Conservation (phyloP, 1,140 invertebrate genomes). For the Lineus longissimus region DNA sequence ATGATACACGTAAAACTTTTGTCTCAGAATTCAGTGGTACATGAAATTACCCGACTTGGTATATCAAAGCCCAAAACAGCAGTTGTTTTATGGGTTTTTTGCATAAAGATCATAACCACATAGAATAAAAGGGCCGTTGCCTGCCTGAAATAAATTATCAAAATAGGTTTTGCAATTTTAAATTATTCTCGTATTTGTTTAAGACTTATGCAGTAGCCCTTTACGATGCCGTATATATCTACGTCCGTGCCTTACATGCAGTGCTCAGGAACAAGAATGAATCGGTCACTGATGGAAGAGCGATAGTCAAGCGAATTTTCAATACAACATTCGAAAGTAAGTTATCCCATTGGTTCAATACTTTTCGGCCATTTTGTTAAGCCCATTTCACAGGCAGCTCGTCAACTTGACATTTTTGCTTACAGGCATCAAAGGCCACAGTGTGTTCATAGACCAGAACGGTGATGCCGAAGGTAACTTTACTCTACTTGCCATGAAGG, state of each 20-base stretch:
- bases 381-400: too few relatives aligned
- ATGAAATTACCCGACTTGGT: too few relatives aligned
- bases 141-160: too few relatives aligned
- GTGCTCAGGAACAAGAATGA: not conserved
- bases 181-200: conserved; percentile 11
- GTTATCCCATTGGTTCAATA: not conserved
- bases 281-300: not conserved
- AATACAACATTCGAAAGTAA: not conserved
- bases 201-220: conserved; percentile 8
- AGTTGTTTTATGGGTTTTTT: too few relatives aligned
- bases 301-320: not conserved
- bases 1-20: too few relatives aligned
- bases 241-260: not conserved
- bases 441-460: conserved; percentile 82
- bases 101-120: too few relatives aligned
- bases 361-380: not conserved
- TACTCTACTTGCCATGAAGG: conserved; percentile 75
- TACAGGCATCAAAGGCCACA: conserved; percentile 85
- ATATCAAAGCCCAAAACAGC: too few relatives aligned
- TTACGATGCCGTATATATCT: conserved; percentile 2
- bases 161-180: too few relatives aligned
- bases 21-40: too few relatives aligned
- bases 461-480: conserved; percentile 97
- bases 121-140: too few relatives aligned
- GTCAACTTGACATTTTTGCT: not conserved